phyloP scores from a whole-genome alignment of 2,113 vertebrate species.

The Elaphurus davidianus region DNA sequence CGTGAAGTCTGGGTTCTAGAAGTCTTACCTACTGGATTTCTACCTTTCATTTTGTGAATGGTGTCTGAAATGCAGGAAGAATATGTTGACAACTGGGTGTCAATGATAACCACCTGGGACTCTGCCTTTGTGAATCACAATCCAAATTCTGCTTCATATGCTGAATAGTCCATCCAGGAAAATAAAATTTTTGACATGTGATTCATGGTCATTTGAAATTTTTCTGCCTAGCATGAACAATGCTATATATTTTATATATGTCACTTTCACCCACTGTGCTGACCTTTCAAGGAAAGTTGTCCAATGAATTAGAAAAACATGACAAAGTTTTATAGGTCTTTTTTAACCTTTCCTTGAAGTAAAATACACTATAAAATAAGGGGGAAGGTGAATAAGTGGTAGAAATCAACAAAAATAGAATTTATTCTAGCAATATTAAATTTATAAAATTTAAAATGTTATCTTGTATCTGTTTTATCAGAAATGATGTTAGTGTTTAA shows the following conservation, averaged over 20 bases:
- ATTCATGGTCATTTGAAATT: background rate
- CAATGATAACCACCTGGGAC: constrained; percentile 59
- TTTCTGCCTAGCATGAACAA: background rate
- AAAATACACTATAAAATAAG: background rate
- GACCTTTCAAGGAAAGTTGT: background rate
- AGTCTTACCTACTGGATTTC: background rate
- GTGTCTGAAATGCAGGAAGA: constrained; percentile 52
- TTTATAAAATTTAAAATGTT: constrained; percentile 7
- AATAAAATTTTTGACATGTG: constrained; percentile 46
- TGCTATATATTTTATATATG: background rate
- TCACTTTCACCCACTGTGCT: constrained; percentile 6
- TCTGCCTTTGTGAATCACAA: constrained; percentile 54
- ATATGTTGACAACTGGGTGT: constrained; percentile 56
- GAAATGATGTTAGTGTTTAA: background rate
- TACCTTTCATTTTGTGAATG: constrained; percentile 39
- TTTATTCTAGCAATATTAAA: background rate
- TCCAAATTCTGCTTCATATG: constrained; percentile 50
- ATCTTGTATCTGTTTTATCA: background rate
- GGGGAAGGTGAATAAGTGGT: background rate
- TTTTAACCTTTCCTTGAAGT: background rate
- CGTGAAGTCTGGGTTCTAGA: constrained; percentile 35
- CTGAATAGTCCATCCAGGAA: constrained; percentile 34
- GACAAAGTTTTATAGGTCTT: background rate
- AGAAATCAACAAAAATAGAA: background rate
- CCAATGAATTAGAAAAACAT: constrained; percentile 40